phyloP scores from a whole-genome alignment of 1,140 invertebrate species.

The Venustaconcha ellipsiformis region DNA sequence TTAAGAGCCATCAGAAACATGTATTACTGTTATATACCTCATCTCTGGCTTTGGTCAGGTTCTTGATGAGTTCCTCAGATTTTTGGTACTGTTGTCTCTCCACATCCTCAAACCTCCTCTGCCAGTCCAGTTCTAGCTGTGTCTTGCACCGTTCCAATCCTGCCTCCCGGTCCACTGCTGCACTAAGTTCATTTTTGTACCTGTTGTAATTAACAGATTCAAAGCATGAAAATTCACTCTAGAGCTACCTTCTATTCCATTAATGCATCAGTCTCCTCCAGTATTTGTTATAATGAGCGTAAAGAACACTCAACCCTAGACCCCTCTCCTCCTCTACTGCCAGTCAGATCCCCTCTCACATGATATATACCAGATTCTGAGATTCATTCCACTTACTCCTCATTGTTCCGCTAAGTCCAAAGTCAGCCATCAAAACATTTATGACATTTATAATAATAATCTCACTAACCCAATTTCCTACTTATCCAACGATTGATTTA shows the following conservation, averaged over 20 bases:
- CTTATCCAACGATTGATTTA: no score
- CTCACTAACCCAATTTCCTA: no score
- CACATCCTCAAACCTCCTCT: conserved; percentile 58
- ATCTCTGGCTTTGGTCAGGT: conserved; percentile 57
- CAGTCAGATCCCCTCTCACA: not conserved
- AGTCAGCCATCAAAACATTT: no score
- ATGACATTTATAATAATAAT: no score
- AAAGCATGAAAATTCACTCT: not conserved
- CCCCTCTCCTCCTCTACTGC: not conserved
- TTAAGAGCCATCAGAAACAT: no score
- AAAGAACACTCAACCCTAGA: not conserved
- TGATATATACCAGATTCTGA: no score
- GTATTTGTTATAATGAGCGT: not conserved
- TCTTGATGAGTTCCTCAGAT: conserved; percentile 63
- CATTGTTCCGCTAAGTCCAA: no score
- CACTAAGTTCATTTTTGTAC: conserved; percentile 61
- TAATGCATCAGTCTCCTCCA: not conserved
- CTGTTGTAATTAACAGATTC: conserved; percentile 25
- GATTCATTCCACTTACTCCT: no score
- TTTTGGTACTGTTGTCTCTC: conserved; percentile 61
- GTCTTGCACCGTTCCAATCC: conserved; percentile 55
- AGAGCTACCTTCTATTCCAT: not conserved
- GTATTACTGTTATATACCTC: conserved; percentile 37
- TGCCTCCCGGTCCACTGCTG: conserved; percentile 57
- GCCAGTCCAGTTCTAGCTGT: conserved; percentile 66